Percentiles rank a stretch among this genome's conserved stretches.
These are phyloP conservation scores for Ectemnius lituratus DNA, from an alignment of 2,888 invertebrate genomes.

Conservation along the genomic window DNA sequence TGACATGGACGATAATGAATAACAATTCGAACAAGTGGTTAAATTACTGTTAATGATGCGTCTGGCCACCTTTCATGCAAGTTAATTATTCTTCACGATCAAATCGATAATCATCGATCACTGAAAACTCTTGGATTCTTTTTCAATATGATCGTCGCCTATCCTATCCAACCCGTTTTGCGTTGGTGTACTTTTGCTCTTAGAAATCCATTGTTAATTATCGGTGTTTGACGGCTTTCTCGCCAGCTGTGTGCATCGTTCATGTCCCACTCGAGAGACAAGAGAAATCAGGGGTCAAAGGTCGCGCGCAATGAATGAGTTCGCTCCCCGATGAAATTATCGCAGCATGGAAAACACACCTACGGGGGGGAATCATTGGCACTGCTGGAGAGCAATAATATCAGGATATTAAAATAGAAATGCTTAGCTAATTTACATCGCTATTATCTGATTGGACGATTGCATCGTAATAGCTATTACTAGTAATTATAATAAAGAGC, in stretches of 20 bases:
- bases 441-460: too few species aligned
- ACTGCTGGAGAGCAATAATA: too few species aligned
- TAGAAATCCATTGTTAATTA: constrained; percentile 40
- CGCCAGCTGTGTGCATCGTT: constrained; percentile 9
- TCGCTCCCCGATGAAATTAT: constrained; percentile 25
- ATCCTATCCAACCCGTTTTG: too few species aligned
- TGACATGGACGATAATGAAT: not conserved
- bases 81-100: not conserved
- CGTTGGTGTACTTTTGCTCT: not conserved
- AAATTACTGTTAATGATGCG: not conserved
- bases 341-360: constrained; percentile 20
- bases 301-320: constrained; percentile 13
- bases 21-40: constrained; percentile 1
- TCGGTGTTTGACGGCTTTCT: not conserved
- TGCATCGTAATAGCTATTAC: too few species aligned
- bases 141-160: not conserved
- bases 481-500: too few species aligned
- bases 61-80: not conserved
- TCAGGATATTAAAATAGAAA: too few species aligned
- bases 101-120: constrained; percentile 16
- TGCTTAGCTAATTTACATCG: too few species aligned
- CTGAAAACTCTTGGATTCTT: constrained; percentile 18
- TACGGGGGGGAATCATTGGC: constrained; percentile 26
- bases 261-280: constrained; percentile 15
- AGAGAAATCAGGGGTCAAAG: constrained; percentile 48